These are phyloP conservation scores for Melospiza georgiana DNA, from an alignment of 2,113 vertebrate genomes.

Conservation along the genomic window DNA sequence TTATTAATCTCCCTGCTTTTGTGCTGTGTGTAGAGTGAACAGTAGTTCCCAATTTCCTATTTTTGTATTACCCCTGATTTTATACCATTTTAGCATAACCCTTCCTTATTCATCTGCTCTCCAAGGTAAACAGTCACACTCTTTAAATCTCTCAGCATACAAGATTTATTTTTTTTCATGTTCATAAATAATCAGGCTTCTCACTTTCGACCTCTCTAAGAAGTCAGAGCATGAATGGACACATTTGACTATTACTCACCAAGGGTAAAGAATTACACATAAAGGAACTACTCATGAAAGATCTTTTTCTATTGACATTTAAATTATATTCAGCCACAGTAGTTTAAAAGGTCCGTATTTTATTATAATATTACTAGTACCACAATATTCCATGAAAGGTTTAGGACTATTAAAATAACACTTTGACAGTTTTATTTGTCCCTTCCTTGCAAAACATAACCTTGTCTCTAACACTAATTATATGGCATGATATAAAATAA, in stretches of 20 bases:
- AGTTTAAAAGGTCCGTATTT: conserved; percentile 42
- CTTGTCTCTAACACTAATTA: conserved; percentile 29
- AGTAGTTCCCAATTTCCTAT: neutral
- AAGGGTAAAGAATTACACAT: neutral
- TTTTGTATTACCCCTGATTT: neutral
- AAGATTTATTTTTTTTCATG: neutral
- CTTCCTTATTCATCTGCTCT: neutral
- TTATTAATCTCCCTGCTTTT: neutral
- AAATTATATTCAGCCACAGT: conserved; percentile 1
- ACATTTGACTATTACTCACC: conserved; percentile 34
- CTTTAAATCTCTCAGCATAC: neutral
- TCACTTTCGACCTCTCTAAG: conserved; percentile 5
- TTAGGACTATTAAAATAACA: conserved; percentile 27
- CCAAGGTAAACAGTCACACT: conserved; percentile 1
- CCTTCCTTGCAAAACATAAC: conserved; percentile 24
- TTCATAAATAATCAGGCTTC: neutral
- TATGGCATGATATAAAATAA: conserved; percentile 32
- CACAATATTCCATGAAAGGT: neutral
- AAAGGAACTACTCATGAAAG: conserved; percentile 24
- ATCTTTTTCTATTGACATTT: conserved; percentile 35
- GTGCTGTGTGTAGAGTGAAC: neutral
- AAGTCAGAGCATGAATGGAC: conserved; percentile 20
- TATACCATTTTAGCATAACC: neutral
- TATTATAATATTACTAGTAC: conserved; percentile 3
- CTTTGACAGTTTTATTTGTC: conserved; percentile 51